A percentile compares a stretch with the other conserved stretches of the same genome.
phyloP scores from a whole-genome alignment of 2,888 invertebrate genomes.

The Parasteatoda lunata region DNA sequence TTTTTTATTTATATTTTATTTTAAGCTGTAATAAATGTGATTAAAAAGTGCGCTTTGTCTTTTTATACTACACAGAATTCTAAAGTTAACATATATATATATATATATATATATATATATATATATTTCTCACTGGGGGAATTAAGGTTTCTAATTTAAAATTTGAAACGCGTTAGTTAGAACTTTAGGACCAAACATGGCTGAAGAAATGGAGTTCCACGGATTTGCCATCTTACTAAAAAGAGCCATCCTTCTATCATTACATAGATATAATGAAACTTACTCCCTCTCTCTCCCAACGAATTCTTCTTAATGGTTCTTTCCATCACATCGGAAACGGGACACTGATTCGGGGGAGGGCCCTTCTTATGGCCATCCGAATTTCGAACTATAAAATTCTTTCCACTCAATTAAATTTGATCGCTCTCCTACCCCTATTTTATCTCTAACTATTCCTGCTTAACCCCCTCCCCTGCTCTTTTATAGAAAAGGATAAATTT shows the following conservation, averaged over 20 bases:
- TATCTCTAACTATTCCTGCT: conserved; percentile 7
- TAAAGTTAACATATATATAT: no score
- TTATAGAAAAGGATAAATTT: not conserved
- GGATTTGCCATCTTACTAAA: conserved; percentile 32
- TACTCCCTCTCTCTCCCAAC: conserved; percentile 10
- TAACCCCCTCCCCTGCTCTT: not conserved
- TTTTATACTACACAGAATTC: no score
- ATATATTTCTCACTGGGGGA: no score
- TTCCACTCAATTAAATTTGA: conserved; percentile 66
- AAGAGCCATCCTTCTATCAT: conserved; percentile 54
- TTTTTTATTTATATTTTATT: no score
- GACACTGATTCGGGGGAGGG: conserved; percentile 15
- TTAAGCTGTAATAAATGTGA: no score
- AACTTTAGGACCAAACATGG: no score
- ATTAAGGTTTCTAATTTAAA: no score
- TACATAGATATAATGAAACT: conserved; percentile 57
- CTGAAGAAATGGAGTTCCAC: not conserved
- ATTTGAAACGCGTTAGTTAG: no score
- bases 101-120: no score
- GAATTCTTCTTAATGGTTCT: conserved; percentile 44
- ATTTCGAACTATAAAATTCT: conserved; percentile 66
- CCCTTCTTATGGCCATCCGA: conserved; percentile 29
- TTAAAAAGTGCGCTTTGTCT: no score
- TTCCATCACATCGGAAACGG: conserved; percentile 43
- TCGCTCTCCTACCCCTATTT: conserved; percentile 13